phyloP scores from a whole-genome alignment of 1,140 invertebrate species.

The Apis florea region DNA sequence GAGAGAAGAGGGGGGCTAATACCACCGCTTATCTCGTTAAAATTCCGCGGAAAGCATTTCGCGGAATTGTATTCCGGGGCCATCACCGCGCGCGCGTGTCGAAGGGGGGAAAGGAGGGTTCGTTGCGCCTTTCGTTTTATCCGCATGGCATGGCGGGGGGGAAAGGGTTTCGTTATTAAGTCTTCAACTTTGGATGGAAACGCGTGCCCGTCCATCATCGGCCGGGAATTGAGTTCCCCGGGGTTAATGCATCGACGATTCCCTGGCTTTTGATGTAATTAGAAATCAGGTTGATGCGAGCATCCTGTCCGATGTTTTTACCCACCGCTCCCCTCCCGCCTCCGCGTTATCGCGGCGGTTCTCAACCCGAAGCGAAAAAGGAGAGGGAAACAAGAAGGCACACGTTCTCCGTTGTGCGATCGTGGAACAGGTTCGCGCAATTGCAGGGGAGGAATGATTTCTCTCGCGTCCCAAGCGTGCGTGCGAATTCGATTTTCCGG shows the following conservation, averaged over 20 bases:
- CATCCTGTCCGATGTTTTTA: not conserved
- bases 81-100: slow-evolving; percentile 1
- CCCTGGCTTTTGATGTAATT: slow-evolving; percentile 45
- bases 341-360: not conserved
- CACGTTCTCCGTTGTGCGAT: not conserved
- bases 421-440: slow-evolving; percentile 6
- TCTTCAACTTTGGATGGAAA: slow-evolving; percentile 67
- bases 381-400: not conserved
- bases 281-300: slow-evolving; percentile 39
- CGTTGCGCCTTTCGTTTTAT: slow-evolving; percentile 7
- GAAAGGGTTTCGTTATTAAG: slow-evolving; percentile 73
- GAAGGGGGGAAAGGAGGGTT: not conserved
- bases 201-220: slow-evolving; percentile 73
- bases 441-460: slow-evolving; percentile 27
- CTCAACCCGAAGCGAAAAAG: not conserved
- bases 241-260: slow-evolving; percentile 54
- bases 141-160: slow-evolving; percentile 31
- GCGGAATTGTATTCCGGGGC: slow-evolving; percentile 23
- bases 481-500: slow-evolving; percentile 41
- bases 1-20: slow-evolving; percentile 8
- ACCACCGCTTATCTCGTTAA: slow-evolving; percentile 25
- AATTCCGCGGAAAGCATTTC: slow-evolving; percentile 28
- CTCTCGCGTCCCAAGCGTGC: slow-evolving; percentile 27
- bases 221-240: slow-evolving; percentile 62
- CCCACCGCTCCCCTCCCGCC: no score